Evolutionary conservation across 2,797 vertebrate genomes (phyloP), one percentile per base, ranked within the genome.

Genomic region (Falco naumanni): DNA sequence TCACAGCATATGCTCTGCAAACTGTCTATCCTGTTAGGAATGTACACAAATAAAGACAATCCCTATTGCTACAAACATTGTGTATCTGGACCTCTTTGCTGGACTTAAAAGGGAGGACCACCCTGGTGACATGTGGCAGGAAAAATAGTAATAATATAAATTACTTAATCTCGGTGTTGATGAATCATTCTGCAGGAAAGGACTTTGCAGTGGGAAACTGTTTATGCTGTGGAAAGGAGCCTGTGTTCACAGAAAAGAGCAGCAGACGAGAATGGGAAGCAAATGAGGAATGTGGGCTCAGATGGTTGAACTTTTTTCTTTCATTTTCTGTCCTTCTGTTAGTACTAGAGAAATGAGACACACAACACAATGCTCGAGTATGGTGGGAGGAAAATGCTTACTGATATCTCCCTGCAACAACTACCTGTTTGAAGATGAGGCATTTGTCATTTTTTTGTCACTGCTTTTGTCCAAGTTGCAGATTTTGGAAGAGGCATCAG

Each of bases 171-270:
- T 37, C 77, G 16, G 48, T 6, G 4, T 37, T 60, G 69, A 57
- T 11, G 34, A 50, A 69, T 57, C 26, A 16, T 28, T 78, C 66
- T 84, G n/a, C 20, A 48, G 56, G 31, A 48, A 34, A 54, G 33
- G 16, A 45, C 18, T 54, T 0, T 0, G 0, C 43, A 22, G 9
- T 0, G 2, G 20, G 16, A 60, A 72, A 80, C 31, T 21, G 31
- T 74, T 87, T 43, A 50, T 10, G 5, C 22, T 76, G 16, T 5
- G 2, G 24, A 78, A 88, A 74, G 34, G n/a, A 84, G 37, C 29
- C 24, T 33, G 6, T 31, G 29, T 11, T 43, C 16, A 6, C 39
- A 43, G 59, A 47, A 48, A 21, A 84, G n/a, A 72, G 78, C 25
- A 41, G 50, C 22, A 69, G 26, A 15, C 1, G 6, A 60, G 28